Conservation (phyloP, 2,113 vertebrate genomes). For the Hyaena hyaena region DNA sequence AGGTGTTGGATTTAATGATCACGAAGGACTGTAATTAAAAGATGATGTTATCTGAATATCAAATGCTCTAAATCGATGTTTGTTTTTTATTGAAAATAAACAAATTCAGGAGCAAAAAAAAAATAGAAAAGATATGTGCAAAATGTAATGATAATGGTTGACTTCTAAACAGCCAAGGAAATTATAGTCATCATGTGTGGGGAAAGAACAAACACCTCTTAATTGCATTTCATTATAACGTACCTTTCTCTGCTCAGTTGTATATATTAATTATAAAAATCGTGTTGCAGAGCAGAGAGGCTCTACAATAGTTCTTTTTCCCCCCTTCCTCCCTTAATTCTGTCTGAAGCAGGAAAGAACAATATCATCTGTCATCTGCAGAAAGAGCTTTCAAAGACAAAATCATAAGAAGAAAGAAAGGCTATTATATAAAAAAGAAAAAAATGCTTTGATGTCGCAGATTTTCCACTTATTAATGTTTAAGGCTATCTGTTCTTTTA, state of each 20-base stretch:
- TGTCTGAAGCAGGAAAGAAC: conserved; percentile 90
- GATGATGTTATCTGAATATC: conserved; percentile 84
- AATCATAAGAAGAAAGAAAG: conserved; percentile 93
- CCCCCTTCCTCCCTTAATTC: conserved; percentile 85
- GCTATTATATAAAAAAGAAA: conserved; percentile 88
- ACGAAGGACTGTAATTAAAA: conserved; percentile 83
- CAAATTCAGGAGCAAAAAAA: conserved; percentile 84
- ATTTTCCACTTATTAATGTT: conserved; percentile 89
- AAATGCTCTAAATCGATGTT: conserved; percentile 83
- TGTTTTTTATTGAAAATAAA: conserved; percentile 90
- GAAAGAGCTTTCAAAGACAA: conserved; percentile 91
- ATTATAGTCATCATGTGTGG: conserved; percentile 90
- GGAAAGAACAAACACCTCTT: conserved; percentile 92
- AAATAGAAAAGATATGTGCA: conserved; percentile 85
- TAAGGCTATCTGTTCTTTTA: conserved; percentile 87
- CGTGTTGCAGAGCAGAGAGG: conserved; percentile 86
- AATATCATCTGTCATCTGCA: conserved; percentile 91
- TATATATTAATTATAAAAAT: conserved; percentile 95
- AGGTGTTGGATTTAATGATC: conserved; percentile 81
- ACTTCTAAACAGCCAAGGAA: conserved; percentile 90
- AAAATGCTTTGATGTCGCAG: conserved; percentile 89
- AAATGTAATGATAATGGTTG: conserved; percentile 89
- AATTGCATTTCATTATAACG: conserved; percentile 93
- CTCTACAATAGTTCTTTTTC: conserved; percentile 85
- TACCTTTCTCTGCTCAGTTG: conserved; percentile 90